Evolutionary conservation across 2,797 vertebrate species (phyloP).

Genomic region (Botia almorhae): DNA sequence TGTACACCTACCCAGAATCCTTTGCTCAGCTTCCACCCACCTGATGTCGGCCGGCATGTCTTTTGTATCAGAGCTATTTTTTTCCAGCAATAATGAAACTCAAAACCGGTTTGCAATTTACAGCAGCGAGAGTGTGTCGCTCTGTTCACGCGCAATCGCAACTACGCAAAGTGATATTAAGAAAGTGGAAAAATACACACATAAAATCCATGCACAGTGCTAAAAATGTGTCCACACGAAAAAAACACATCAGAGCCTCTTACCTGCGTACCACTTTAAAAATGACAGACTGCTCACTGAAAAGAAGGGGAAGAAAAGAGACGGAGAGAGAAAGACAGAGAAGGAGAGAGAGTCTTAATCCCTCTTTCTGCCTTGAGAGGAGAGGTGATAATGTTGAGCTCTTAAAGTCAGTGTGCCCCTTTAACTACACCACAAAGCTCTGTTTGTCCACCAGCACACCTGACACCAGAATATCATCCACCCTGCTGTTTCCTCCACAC

Average conservation of each 20-base stretch:
- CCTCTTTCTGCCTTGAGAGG: constrained; percentile 20
- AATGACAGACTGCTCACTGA: not conserved
- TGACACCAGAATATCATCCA: constrained; percentile 37
- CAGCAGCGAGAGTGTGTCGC: not conserved
- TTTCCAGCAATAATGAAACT: not conserved
- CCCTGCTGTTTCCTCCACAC: constrained; percentile 11
- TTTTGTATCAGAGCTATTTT: not conserved
- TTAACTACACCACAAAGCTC: constrained; percentile 45
- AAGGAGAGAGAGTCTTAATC: constrained; percentile 17
- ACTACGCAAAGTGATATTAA: not conserved
- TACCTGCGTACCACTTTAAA: constrained; percentile 9
- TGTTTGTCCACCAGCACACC: constrained; percentile 47
- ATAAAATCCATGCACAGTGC: not conserved
- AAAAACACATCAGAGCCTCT: not conserved
- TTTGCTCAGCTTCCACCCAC: not conserved
- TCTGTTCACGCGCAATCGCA: not conserved
- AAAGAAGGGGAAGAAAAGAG: constrained; percentile 11
- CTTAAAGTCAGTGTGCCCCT: constrained; percentile 35
- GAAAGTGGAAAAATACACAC: not conserved
- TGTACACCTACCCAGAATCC: constrained; percentile 27
- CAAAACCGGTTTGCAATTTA: not conserved
- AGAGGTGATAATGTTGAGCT: constrained; percentile 49
- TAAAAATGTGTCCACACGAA: not conserved
- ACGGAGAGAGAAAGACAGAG: constrained; percentile 1
- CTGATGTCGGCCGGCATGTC: not conserved